Evolutionary conservation across 2,888 invertebrate species (phyloP).

Genomic region (Lissocephala sabroskyi): DNA sequence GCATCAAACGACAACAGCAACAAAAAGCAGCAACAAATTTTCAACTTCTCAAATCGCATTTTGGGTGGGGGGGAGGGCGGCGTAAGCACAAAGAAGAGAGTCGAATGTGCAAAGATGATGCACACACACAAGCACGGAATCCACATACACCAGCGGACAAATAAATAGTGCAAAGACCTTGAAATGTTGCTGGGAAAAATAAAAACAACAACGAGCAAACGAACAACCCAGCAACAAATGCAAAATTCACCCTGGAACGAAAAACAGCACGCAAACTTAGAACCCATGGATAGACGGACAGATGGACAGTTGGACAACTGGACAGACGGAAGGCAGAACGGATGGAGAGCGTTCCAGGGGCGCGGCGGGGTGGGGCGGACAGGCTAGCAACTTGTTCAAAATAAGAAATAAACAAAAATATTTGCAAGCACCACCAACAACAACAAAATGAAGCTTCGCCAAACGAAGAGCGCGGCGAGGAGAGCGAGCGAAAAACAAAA

Average conservation of each 20-base stretch:
- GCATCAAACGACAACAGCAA: not conserved
- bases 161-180: conserved; percentile 56
- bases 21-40: conserved; percentile 15
- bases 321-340: not conserved
- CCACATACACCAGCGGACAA: conserved; percentile 15
- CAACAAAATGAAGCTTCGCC: not conserved
- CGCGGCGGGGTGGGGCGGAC: no score
- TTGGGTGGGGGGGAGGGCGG: no score
- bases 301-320: not conserved
- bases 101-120: conserved; percentile 41
- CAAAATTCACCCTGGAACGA: conserved; percentile 64
- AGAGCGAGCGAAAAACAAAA: no score
- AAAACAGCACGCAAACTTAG: conserved; percentile 55
- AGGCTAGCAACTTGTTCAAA: conserved; percentile 27
- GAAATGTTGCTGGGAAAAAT: conserved; percentile 46
- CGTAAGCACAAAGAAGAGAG: no score
- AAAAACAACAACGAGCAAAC: conserved; percentile 3
- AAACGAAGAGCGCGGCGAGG: not conserved
- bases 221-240: conserved; percentile 27
- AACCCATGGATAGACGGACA: conserved; percentile 50
- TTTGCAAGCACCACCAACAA: conserved; percentile 26
- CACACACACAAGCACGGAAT: conserved; percentile 30
- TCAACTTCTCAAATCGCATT: conserved; percentile 35
- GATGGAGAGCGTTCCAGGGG: no score
- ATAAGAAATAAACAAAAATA: conserved; percentile 38